A percentile compares a stretch with the other conserved stretches of the same genome.
These are phyloP conservation scores for Rhabdornis inornatus DNA, from an alignment of 2,113 vertebrate genomes.

Conservation along the genomic window DNA sequence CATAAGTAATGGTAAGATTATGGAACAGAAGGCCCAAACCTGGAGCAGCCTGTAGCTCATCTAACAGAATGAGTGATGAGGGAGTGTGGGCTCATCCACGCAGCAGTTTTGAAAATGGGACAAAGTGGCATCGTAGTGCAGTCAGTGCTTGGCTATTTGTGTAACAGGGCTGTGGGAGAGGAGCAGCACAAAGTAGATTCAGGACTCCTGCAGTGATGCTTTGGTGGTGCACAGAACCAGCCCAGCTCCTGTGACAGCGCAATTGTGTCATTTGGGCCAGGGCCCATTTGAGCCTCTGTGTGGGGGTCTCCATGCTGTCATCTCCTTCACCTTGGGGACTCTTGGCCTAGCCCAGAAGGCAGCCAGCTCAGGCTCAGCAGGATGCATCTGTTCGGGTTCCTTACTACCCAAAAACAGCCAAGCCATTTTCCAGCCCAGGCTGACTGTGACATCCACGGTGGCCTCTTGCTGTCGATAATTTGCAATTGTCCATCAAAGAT, in stretches of 20 bases:
- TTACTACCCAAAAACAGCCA: not conserved
- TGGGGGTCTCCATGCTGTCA: not conserved
- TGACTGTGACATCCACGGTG: fast-evolving
- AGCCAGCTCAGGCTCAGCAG: not conserved
- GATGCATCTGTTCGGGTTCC: not conserved
- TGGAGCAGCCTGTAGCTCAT: not conserved
- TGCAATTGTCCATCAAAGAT: not conserved
- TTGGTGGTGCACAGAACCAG: not conserved
- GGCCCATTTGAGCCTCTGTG: not conserved
- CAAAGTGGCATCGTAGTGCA: not conserved
- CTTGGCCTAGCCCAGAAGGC: not conserved
- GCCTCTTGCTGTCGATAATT: not conserved
- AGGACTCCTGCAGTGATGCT: not conserved
- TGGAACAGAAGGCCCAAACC: not conserved
- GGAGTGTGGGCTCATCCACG: not conserved
- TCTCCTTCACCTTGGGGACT: not conserved
- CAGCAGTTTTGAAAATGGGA: not conserved
- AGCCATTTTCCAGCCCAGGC: not conserved
- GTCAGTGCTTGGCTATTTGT: not conserved
- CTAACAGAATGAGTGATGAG: not conserved
- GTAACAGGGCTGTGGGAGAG: not conserved
- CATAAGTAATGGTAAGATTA: not conserved
- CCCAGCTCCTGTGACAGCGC: fast-evolving
- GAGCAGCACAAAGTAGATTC: not conserved
- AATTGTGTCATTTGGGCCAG: not conserved